A percentile compares a stretch with the other conserved stretches of the same genome.
phyloP scores from a whole-genome alignment of 1,140 invertebrate species.

The Leptopilina boulardi region DNA sequence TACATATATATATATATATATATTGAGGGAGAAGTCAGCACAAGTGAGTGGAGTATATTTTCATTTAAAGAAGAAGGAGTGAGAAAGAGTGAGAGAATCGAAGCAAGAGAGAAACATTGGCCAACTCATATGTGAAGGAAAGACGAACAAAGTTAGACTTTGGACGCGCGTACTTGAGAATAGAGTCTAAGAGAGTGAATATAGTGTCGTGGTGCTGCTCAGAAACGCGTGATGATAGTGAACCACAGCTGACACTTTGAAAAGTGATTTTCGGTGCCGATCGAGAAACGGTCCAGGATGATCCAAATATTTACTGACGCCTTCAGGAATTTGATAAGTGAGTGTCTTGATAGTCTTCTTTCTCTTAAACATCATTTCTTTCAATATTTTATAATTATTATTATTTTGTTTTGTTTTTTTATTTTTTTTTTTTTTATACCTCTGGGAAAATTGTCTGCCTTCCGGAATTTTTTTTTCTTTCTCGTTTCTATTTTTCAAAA shows the following conservation, averaged over 20 bases:
- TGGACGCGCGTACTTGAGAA: constrained; percentile 38
- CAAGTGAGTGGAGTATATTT: constrained; percentile 33
- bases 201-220: constrained; percentile 43
- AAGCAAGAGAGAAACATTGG: constrained; percentile 37
- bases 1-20: too few relatives aligned
- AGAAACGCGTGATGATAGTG: constrained; percentile 59
- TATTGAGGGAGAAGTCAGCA: constrained; percentile 18
- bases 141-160: constrained; percentile 43
- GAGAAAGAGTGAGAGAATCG: constrained; percentile 44
- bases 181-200: constrained; percentile 12
- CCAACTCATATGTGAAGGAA: background rate
- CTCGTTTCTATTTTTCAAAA: too few relatives aligned
- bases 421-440: constrained; percentile 11
- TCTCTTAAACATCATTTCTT: background rate
- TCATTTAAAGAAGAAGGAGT: constrained; percentile 42
- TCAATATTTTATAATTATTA: too few relatives aligned
- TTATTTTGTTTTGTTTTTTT: too few relatives aligned
- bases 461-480: constrained; percentile 24
- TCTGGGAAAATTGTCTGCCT: too few relatives aligned
- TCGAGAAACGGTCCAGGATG: constrained; percentile 60
- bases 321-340: constrained; percentile 71
- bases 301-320: constrained; percentile 70
- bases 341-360: constrained; percentile 53
- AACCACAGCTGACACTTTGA: constrained; percentile 59
- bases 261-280: constrained; percentile 44